These are phyloP conservation scores for Balaeniceps rex DNA, from an alignment of 2,113 vertebrate genomes.

Conservation along the genomic window DNA sequence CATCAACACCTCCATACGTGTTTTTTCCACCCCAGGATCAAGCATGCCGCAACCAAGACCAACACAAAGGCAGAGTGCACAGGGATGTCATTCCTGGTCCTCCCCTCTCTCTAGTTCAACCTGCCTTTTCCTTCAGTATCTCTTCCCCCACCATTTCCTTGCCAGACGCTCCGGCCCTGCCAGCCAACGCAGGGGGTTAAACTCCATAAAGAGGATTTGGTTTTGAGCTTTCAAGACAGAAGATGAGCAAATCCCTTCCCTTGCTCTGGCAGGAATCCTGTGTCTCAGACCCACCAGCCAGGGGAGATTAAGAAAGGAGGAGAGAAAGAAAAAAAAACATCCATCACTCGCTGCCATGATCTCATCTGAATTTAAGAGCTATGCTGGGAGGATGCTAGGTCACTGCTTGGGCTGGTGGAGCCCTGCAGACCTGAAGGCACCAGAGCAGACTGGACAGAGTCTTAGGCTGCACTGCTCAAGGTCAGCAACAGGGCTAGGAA, in stretches of 20 bases:
- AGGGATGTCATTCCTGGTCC: rapidly evolving
- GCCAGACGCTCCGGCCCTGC: not conserved
- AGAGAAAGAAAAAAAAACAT: not conserved
- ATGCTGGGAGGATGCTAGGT: constrained; percentile 14
- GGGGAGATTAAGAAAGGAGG: constrained; percentile 39
- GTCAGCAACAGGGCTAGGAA: not conserved
- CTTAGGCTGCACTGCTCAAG: not conserved
- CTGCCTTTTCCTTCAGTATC: not conserved
- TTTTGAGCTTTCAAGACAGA: constrained; percentile 40
- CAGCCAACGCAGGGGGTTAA: constrained; percentile 28
- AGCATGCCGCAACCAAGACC: rapidly evolving
- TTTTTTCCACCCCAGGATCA: not conserved
- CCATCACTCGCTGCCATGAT: not conserved
- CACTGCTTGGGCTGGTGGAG: not conserved
- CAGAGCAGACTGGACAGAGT: not conserved
- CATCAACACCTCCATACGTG: rapidly evolving
- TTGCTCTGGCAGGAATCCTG: constrained; percentile 50
- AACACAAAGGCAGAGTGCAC: rapidly evolving
- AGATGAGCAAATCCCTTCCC: constrained; percentile 57
- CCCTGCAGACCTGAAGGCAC: not conserved
- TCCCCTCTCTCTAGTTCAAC: not conserved
- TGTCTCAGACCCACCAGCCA: constrained; percentile 45
- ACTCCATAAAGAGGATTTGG: constrained; percentile 59
- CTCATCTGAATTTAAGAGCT: constrained; percentile 18
- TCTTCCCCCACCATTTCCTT: not conserved